phyloP scores from a whole-genome alignment of 2,888 invertebrate species.

The Brachypterus glaber region DNA sequence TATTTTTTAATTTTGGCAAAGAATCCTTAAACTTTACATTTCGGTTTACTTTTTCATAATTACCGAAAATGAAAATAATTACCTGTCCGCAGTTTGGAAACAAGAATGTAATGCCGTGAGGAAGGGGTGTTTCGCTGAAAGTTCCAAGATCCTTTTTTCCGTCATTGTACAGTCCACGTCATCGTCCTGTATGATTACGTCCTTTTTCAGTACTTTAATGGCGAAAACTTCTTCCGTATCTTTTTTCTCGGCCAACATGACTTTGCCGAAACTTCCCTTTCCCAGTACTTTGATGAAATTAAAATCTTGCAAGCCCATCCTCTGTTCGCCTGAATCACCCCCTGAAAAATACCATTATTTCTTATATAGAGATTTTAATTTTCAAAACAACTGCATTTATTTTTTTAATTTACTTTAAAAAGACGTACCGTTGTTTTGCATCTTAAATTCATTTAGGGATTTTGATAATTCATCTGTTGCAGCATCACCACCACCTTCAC shows the following conservation, averaged over 20 bases:
- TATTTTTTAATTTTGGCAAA: too few species aligned
- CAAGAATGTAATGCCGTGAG: constrained; percentile 93
- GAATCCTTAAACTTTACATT: too few species aligned
- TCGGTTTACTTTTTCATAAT: too few species aligned
- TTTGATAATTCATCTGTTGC: constrained; percentile 29
- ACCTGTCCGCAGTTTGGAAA: constrained; percentile 85
- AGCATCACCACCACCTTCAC: constrained; percentile 28
- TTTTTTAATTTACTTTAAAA: not conserved
- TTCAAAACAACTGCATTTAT: not conserved
- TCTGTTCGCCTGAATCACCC: constrained; percentile 32
- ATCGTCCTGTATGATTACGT: constrained; percentile 96
- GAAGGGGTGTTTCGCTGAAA: constrained; percentile 97
- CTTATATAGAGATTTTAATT: too few species aligned
- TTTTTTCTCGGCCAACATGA: constrained; percentile 93
- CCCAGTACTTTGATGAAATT: constrained; percentile 97
- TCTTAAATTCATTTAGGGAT: constrained; percentile 41
- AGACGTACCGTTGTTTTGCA: constrained; percentile 37
- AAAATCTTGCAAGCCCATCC: constrained; percentile 78
- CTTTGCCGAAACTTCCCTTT: constrained; percentile 98
- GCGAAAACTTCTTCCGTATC: constrained; percentile 87
- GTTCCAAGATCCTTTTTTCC: constrained; percentile 90
- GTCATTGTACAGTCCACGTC: constrained; percentile 99
- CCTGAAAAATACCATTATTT: constrained; percentile 12
- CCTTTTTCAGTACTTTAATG: constrained; percentile 88
- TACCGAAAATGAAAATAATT: too few species aligned